Percentiles rank a stretch among this genome's conserved stretches.
Evolutionary conservation across 2,888 invertebrate species (phyloP).

Genomic region (Hemaris fuciformis): DNA sequence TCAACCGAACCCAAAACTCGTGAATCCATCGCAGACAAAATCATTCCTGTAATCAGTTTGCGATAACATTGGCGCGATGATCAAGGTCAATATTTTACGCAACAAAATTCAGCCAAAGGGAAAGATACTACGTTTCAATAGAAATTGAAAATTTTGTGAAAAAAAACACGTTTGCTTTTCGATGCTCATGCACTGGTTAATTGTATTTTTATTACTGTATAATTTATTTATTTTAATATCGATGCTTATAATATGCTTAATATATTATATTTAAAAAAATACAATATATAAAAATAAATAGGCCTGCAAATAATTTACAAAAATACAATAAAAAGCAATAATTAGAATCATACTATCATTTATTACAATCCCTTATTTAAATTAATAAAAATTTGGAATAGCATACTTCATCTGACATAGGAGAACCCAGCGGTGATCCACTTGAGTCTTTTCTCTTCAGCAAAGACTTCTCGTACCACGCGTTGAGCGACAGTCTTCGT

Average conservation of each 20-base stretch:
- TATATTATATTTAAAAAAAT: too few relatives aligned
- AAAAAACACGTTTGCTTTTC: neutral
- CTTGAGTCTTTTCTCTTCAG: conserved; percentile 48
- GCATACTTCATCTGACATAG: conserved; percentile 46
- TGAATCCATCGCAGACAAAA: conserved; percentile 30
- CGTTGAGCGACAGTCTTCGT: conserved; percentile 52
- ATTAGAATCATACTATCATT: neutral
- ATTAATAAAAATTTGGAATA: conserved; percentile 14
- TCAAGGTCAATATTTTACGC: conserved; percentile 61
- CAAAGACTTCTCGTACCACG: conserved; percentile 52
- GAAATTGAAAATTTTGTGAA: neutral
- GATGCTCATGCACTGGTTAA: too few relatives aligned
- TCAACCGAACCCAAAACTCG: neutral
- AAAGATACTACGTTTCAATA: neutral
- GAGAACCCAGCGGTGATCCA: conserved; percentile 35
- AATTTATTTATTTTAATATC: too few relatives aligned
- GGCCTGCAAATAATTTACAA: too few relatives aligned
- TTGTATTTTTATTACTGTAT: too few relatives aligned
- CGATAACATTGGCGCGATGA: conserved; percentile 64
- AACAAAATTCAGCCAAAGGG: conserved; percentile 35
- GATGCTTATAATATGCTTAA: too few relatives aligned
- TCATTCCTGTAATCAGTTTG: conserved; percentile 56
- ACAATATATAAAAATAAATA: neutral
- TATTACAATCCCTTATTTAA: neutral
- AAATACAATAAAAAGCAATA: neutral